phyloP scores from a whole-genome alignment of 2,888 invertebrate genomes.

The Lasioglossum villosulum region DNA sequence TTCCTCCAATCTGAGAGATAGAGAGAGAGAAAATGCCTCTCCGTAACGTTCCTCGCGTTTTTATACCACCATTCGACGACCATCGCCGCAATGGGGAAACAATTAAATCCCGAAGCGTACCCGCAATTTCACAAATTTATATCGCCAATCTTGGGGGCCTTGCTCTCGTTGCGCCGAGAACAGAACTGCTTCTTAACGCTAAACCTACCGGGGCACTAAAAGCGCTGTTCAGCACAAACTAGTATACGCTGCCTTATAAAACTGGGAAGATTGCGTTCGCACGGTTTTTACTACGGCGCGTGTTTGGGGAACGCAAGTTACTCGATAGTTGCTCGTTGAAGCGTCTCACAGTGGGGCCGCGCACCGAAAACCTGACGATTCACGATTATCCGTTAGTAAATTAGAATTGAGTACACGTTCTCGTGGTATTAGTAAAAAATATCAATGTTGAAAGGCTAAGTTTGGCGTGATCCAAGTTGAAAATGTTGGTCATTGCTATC shows the following conservation, averaged over 20 bases:
- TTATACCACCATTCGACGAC: background rate
- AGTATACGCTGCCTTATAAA: background rate
- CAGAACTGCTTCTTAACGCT: background rate
- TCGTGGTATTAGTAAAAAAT: too few species aligned
- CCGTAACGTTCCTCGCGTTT: background rate
- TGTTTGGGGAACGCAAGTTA: background rate
- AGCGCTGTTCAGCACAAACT: background rate
- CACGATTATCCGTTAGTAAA: too few species aligned
- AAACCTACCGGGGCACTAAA: background rate
- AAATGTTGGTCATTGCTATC: too few species aligned
- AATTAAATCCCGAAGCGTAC: constrained; percentile 8
- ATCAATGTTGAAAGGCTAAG: too few species aligned
- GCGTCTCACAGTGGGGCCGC: too few species aligned
- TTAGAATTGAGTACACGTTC: too few species aligned
- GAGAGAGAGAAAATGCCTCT: background rate
- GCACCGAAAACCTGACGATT: too few species aligned
- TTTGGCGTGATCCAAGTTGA: too few species aligned
- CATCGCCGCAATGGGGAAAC: background rate
- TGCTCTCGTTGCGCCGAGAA: too few species aligned
- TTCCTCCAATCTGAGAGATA: constrained; percentile 7
- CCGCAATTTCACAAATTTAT: constrained; percentile 16
- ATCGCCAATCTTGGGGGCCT: background rate
- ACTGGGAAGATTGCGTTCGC: background rate
- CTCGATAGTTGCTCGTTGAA: background rate
- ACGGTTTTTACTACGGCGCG: background rate